Base-by-base conservation (phyloP, 2,888 invertebrate species). In the Andrena praecox region DNA sequence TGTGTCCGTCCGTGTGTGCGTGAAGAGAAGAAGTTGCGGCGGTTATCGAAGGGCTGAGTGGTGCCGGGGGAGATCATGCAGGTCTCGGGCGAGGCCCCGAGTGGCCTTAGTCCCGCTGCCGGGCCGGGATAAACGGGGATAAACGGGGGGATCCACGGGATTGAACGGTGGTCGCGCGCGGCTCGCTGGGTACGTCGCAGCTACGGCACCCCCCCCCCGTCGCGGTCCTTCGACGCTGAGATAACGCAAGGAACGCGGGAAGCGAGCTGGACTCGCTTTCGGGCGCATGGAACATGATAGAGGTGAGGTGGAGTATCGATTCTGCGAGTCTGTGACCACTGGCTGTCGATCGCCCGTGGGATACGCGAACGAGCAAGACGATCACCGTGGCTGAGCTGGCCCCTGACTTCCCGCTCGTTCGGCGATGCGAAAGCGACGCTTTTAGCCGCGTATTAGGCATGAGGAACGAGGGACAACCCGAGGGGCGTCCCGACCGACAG, bases 221-320 rank as follows among this genome's bases (percentile, higher is more conserved):
- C 48, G 33, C 68, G 54, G 86, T 78, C 89, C 89, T 69, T 63
- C 66, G 27, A 62, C 69, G 33, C 74, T 71, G 85, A 85, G 68
- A 77, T 77, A 76, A 31, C 78, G 33, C 31, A 35, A 24, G 33
- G 81, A 78, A 87, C 88, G 88, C 86, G 89, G 88, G 87, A 89
- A 91, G 93, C 94, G 93, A 93, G 93, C 93, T 90, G 89, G 91
- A 89, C 94, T 94, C 93, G 94, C 94, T 92, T 89, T 89, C 89
- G 88, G 90, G 90, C 91, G 93, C 92, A 93, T 94, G 93, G 93
- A 93, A 93, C 92, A 94, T 94, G 93, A 91, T 94, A 93, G 94
- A 94, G 93, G 94, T 94, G 90, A 93, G 93, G 68, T 33, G 33
- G 69, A 80, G 42, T 80, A 75, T 73, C 83, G 84, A 85, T 77